Evolutionary conservation across 2,113 vertebrate genomes (phyloP).

Genomic region (Tichodroma muraria): DNA sequence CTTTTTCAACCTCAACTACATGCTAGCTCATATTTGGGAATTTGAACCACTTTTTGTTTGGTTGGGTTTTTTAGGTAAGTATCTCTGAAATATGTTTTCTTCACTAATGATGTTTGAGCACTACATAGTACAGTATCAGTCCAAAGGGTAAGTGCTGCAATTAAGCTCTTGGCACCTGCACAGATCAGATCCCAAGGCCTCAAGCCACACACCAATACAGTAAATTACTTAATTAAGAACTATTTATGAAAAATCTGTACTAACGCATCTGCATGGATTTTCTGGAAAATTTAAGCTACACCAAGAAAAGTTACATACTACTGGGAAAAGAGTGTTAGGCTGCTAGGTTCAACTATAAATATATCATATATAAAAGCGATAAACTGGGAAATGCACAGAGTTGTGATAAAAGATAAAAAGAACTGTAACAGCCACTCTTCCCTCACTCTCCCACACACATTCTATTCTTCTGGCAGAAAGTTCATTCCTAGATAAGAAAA

Average conservation of each 20-base stretch:
- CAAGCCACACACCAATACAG: background rate
- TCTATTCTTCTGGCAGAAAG: background rate
- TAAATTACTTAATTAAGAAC: background rate
- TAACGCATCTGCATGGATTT: background rate
- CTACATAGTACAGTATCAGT: background rate
- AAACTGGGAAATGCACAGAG: background rate
- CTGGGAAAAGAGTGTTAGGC: background rate
- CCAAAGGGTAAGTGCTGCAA: background rate
- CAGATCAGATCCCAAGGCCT: background rate
- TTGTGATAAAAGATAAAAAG: background rate
- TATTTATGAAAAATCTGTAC: background rate
- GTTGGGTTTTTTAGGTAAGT: background rate
- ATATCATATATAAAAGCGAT: background rate
- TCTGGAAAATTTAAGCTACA: background rate
- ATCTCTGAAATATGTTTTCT: background rate
- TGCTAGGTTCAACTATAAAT: background rate
- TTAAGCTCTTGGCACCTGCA: background rate
- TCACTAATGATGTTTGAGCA: background rate
- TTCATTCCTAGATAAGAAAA: background rate
- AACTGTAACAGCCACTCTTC: background rate
- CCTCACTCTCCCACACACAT: background rate
- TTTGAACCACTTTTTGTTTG: too few species aligned
- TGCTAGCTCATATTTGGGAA: background rate
- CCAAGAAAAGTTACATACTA: background rate
- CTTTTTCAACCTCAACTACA: background rate